Conservation (phyloP, 2,797 vertebrate species). For the Babyrousa celebensis region DNA sequence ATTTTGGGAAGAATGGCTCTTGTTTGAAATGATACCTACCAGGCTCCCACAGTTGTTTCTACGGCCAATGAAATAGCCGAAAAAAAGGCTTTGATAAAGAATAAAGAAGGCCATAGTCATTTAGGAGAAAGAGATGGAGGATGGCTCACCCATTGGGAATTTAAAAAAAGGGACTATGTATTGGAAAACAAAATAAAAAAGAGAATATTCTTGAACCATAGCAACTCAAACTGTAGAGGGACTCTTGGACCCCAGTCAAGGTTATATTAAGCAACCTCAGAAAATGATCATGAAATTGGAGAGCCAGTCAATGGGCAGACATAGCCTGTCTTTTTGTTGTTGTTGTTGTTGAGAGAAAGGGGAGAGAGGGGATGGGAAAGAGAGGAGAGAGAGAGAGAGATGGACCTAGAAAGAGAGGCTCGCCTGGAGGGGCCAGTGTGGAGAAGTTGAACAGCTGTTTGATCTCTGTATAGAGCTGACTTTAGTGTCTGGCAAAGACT, state of each 20-base stretch:
- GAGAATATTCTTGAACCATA: slow-evolving; percentile 1
- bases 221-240: neutral
- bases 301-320: slow-evolving; percentile 7
- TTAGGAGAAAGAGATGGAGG: neutral
- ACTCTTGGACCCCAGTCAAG: neutral
- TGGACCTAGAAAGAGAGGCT: neutral
- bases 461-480: neutral
- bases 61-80: neutral
- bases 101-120: neutral
- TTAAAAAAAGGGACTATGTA: neutral
- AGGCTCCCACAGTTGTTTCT: neutral
- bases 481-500: neutral
- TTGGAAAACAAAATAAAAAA: neutral
- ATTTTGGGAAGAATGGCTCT: neutral
- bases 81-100: neutral
- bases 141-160: neutral
- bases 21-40: neutral
- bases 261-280: neutral
- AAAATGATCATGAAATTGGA: slow-evolving; percentile 50
- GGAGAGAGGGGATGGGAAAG: accelerated
- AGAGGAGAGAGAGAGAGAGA: neutral
- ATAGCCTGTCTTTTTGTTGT: neutral
- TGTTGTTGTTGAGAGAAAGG: neutral
- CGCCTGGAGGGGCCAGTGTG: neutral
- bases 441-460: neutral